phyloP scores from a whole-genome alignment of 2,797 vertebrate species.

The Bovichtus variegatus region DNA sequence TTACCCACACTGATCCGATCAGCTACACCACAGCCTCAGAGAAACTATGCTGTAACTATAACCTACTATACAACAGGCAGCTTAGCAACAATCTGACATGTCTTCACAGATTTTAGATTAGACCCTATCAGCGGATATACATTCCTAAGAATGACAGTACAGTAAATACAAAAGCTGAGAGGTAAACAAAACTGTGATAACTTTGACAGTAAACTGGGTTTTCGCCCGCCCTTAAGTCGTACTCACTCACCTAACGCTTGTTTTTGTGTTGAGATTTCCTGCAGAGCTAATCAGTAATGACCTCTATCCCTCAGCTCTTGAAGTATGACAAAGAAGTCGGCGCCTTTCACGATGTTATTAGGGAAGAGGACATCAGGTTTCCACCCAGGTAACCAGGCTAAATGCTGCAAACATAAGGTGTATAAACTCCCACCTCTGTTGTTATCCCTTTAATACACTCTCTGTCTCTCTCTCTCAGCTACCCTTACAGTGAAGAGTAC shows the following conservation, averaged over 20 bases:
- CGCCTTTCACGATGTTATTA: constrained; percentile 81
- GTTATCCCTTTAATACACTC: neutral
- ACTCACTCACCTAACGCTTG: neutral
- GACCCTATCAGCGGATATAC: constrained; percentile 30
- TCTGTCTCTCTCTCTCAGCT: constrained; percentile 71
- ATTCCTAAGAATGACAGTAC: neutral
- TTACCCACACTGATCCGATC: constrained; percentile 11
- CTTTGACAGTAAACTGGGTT: neutral
- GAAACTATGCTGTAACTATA: neutral
- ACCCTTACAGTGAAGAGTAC: constrained; percentile 90
- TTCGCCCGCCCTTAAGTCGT: neutral
- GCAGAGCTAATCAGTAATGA: neutral
- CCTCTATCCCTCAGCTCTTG: constrained; percentile 79
- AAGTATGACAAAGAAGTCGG: constrained; percentile 87
- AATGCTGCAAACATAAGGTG: neutral
- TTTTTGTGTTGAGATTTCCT: neutral
- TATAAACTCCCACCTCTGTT: neutral
- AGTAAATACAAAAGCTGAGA: constrained; percentile 3
- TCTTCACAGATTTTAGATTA: constrained; percentile 35
- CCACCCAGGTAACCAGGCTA: constrained; percentile 83
- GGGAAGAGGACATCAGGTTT: constrained; percentile 86
- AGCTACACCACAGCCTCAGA: neutral
- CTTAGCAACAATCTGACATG: constrained; percentile 20
- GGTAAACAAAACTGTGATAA: constrained; percentile 17
- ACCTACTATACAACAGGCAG: neutral